phyloP scores from a whole-genome alignment of 2,113 vertebrate genomes.

The Merops nubicus region DNA sequence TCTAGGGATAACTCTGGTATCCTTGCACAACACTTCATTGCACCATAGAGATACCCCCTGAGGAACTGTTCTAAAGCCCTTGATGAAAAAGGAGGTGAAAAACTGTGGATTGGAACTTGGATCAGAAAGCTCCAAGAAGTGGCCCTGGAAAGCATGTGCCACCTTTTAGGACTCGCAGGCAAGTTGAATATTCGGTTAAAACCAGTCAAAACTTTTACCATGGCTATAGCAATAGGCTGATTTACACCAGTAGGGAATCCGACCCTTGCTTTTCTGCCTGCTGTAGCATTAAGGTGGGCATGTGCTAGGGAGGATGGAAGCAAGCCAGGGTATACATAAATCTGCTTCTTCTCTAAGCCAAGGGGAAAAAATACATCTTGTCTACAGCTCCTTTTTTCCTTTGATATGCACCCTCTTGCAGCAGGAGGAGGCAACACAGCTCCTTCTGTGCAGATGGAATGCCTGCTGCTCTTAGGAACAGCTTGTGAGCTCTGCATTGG shows the following conservation, averaged over 20 bases:
- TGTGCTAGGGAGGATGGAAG: neutral
- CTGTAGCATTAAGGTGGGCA: neutral
- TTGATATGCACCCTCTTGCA: neutral
- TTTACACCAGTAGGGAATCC: neutral
- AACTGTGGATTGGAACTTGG: neutral
- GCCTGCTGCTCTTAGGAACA: neutral
- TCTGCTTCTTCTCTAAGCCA: neutral
- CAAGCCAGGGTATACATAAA: neutral
- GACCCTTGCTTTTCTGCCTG: neutral
- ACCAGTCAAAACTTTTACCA: neutral
- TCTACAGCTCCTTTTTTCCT: neutral
- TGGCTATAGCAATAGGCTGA: neutral
- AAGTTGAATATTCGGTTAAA: neutral
- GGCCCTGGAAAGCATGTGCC: neutral
- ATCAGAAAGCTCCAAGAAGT: neutral
- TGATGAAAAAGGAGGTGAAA: neutral
- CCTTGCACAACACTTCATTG: slow-evolving; percentile 15
- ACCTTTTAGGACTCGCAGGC: neutral
- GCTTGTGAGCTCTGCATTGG: neutral
- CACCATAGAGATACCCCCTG: neutral
- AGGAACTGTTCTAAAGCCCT: slow-evolving; percentile 10
- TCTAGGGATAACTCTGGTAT: slow-evolving; percentile 4
- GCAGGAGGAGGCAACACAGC: neutral
- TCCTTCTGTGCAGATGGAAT: neutral
- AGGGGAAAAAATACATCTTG: neutral